Evolutionary conservation across 2,797 vertebrate species (phyloP).

Genomic region (Schizopygopsis pylzovi): DNA sequence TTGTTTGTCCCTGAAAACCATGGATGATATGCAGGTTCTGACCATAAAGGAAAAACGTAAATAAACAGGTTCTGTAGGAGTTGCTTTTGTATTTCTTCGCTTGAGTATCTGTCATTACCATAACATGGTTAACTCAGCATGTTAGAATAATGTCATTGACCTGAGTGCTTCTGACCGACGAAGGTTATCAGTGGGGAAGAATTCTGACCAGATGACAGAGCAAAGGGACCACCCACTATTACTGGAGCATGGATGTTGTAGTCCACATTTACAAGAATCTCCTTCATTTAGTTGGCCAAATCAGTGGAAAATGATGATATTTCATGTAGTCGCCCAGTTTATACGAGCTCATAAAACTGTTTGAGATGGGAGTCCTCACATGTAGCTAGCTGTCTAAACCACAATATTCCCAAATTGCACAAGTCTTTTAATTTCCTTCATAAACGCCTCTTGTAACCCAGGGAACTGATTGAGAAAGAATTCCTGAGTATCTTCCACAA

Average conservation of each 20-base stretch:
- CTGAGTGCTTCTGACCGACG: slow-evolving; percentile 54
- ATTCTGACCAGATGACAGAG: slow-evolving; percentile 44
- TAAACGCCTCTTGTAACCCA: background rate
- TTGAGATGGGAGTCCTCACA: background rate
- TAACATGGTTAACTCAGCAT: slow-evolving; percentile 43
- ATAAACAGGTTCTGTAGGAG: background rate
- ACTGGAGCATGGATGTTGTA: background rate
- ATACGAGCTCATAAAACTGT: background rate
- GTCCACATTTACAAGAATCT: background rate
- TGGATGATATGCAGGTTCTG: background rate
- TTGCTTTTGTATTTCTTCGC: background rate
- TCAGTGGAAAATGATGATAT: background rate
- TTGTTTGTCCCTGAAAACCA: background rate
- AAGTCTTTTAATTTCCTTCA: background rate
- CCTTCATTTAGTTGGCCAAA: background rate
- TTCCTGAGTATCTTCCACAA: slow-evolving; percentile 27
- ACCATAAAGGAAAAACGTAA: background rate
- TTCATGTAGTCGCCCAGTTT: background rate
- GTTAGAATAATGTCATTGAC: slow-evolving; percentile 62
- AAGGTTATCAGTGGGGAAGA: slow-evolving; percentile 57
- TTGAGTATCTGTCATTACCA: slow-evolving; percentile 20
- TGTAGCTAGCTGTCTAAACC: background rate
- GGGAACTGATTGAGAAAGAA: slow-evolving; percentile 30
- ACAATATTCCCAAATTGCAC: slow-evolving; percentile 1
- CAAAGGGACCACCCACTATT: slow-evolving; percentile 41